Conservation (phyloP, 2,113 vertebrate species). For the Osmerus mordax region DNA sequence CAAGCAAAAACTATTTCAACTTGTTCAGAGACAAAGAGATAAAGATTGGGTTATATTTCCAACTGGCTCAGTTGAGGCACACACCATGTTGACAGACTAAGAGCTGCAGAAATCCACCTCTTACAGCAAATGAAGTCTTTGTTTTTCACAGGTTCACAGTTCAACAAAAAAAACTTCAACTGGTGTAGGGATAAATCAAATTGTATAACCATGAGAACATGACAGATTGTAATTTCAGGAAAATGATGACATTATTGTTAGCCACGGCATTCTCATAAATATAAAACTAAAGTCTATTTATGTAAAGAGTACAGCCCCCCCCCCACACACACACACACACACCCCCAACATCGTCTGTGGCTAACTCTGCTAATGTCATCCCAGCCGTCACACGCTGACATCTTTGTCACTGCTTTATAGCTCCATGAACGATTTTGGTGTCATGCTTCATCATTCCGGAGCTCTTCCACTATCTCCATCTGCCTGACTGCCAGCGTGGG, state of each 20-base stretch:
- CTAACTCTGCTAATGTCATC: constrained; percentile 16
- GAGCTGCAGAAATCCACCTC: too few relatives aligned
- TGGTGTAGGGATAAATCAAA: too few relatives aligned
- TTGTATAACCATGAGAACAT: too few relatives aligned
- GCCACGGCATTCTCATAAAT: too few relatives aligned
- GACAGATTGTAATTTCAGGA: too few relatives aligned
- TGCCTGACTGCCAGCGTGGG: constrained; percentile 8
- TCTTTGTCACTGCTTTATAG: constrained; percentile 25
- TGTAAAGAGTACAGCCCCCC: too few relatives aligned
- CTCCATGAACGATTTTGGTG: constrained; percentile 14
- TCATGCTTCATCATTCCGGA: constrained; percentile 20
- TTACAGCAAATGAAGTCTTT: too few relatives aligned
- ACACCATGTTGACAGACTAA: background rate
- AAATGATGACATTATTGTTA: too few relatives aligned
- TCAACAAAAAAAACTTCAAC: too few relatives aligned
- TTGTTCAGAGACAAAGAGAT: constrained; percentile 4
- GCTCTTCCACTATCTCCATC: background rate
- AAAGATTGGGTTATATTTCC: background rate
- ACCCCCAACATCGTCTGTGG: constrained; percentile 1
- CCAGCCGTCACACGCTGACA: constrained; percentile 7
- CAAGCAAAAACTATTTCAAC: background rate
- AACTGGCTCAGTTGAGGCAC: background rate
- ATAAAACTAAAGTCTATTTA: too few relatives aligned
- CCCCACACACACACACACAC: background rate
- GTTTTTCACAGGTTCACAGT: too few relatives aligned